Conservation (phyloP, 2,888 invertebrate species). For the Conistra vaccinii region DNA sequence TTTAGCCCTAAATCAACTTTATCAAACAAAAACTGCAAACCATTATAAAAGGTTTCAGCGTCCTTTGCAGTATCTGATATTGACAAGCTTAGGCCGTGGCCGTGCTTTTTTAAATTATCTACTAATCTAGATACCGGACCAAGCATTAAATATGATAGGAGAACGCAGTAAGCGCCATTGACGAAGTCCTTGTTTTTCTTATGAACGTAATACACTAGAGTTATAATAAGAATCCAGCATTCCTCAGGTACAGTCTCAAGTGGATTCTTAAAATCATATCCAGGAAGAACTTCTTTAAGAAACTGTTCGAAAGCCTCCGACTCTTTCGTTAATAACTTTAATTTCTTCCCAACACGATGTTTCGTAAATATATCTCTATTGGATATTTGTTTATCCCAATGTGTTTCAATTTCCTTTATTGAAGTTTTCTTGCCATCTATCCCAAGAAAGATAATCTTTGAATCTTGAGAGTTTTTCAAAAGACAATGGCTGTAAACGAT, state of each 20-base stretch:
- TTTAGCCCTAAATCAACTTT: conserved; percentile 14
- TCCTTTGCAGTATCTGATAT: background rate
- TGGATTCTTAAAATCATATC: conserved; percentile 21
- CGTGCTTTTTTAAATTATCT: conserved; percentile 10
- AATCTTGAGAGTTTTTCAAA: conserved; percentile 60
- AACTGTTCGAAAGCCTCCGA: conserved; percentile 43
- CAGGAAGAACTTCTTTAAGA: conserved; percentile 43
- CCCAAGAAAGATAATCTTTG: conserved; percentile 53
- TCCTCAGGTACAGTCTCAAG: conserved; percentile 1
- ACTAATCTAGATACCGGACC: conserved; percentile 25
- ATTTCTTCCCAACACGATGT: conserved; percentile 32
- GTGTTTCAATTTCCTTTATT: conserved; percentile 38
- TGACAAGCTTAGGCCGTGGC: background rate
- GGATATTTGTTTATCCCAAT: conserved; percentile 35
- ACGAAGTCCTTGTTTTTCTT: conserved; percentile 61
- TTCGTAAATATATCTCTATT: conserved; percentile 55
- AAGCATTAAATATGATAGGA: conserved; percentile 64
- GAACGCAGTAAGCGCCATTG: conserved; percentile 63
- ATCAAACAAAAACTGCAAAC: conserved; percentile 52
- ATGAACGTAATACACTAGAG: conserved; percentile 68
- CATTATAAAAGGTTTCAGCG: conserved; percentile 28
- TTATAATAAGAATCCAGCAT: conserved; percentile 53
- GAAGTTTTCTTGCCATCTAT: conserved; percentile 29
- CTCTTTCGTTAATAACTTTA: background rate
- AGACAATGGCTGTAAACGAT: conserved; percentile 66